Evolutionary conservation across 1,140 invertebrate genomes (phyloP), one percentile per base, ranked within the genome.

Genomic region (Anastrepha ludens): DNA sequence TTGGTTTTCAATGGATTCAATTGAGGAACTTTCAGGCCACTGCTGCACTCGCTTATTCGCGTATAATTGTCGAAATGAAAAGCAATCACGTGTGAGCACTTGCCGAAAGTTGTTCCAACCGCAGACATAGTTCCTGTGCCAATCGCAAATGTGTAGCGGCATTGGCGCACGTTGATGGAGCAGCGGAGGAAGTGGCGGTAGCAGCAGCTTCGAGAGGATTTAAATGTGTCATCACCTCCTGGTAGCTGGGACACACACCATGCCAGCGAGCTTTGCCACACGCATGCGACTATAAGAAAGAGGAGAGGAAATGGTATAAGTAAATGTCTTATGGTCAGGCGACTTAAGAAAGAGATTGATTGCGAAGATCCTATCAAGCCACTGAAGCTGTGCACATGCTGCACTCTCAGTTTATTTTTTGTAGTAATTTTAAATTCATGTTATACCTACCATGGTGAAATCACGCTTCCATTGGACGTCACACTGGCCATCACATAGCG

Each of bases 401-500:
- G 50, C 50, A 55, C 6, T 6, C 2, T 29, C 29, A 29, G 29
- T 29, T 29, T 29, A 0, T 29, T 59, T 85, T 20, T 65, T 65
- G 15, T 39, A 20, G 29, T 29, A 29, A 29, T 3, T 74, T 64
- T 86, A 87, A 17, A 50, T 44, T 64, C 39, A 39, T 47, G 5
- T 20, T 29, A 50, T 47, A 91, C 94, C 95, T 91, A 97, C 96
- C 95, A 96, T 95, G 89, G 95, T 95, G 88, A 97, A 95, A 93
- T 98, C 96, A 88, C 97, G 94, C 90, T 96, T 96, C 97, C 97
- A 97, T 44, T 94, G 91, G n/a, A 94, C 94, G 86, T 94, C 95
- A 91, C 97, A 98, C 89, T 95, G 94, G 70, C 97, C 97, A 88
- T 97, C 95, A 92, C 97, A 98, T 0, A 95, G 93, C 15, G 96